Percentiles rank a stretch among this genome's conserved stretches.
These are phyloP conservation scores for Eristalinus sepulchralis DNA, from an alignment of 2,888 invertebrate genomes.

Conservation along the genomic window DNA sequence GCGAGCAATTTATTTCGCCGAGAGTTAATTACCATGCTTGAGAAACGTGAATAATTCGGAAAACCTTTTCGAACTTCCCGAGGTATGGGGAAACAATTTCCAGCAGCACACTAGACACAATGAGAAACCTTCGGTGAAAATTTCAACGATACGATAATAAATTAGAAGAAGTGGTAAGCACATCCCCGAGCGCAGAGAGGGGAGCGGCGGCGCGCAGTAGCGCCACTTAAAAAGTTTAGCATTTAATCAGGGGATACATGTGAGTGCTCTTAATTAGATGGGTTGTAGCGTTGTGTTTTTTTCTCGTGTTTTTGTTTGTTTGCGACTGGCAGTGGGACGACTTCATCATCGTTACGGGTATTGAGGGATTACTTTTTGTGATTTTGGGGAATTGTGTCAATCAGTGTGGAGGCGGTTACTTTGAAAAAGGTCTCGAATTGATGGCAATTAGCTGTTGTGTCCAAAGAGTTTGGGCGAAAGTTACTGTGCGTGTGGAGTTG, in stretches of 20 bases:
- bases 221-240: constrained; percentile 30
- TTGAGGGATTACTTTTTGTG: background rate
- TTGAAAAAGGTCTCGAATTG: background rate
- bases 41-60: constrained; percentile 26
- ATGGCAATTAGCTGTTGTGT: background rate
- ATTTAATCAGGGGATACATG: constrained; percentile 32
- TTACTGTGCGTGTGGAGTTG: background rate
- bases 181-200: background rate
- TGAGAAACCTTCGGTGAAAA: constrained; percentile 22
- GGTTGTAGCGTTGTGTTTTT: constrained; percentile 9
- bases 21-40: constrained; percentile 38
- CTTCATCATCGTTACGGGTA: background rate
- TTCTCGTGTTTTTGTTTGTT: background rate
- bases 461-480: no score
- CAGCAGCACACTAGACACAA: constrained; percentile 9
- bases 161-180: constrained; percentile 31
- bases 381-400: background rate
- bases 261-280: constrained; percentile 43
- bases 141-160: constrained; percentile 18
- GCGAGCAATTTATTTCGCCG: constrained; percentile 23
- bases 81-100: constrained; percentile 17
- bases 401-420: background rate
- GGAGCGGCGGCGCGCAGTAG: background rate
- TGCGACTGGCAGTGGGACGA: background rate
- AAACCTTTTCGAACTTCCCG: constrained; percentile 28